These are phyloP conservation scores for Pseudanteris insignis DNA, from an alignment of 2,888 invertebrate genomes.

Conservation along the genomic window DNA sequence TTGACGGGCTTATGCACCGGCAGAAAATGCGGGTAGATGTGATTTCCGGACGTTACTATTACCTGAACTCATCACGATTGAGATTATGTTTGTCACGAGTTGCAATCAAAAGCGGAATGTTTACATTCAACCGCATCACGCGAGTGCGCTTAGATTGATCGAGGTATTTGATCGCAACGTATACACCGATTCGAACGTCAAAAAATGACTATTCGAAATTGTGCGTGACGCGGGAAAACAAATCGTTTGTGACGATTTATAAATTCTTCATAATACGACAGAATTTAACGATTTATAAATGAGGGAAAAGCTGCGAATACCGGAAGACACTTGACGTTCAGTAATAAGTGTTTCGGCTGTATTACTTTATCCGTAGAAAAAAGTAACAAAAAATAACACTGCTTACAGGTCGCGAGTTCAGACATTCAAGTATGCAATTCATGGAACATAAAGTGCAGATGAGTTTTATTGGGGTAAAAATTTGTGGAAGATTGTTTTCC, in stretches of 20 bases:
- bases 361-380: too few relatives aligned
- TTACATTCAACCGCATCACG: slow-evolving; percentile 28
- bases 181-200: not conserved
- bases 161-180: slow-evolving; percentile 10
- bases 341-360: too few relatives aligned
- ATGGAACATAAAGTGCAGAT: slow-evolving; percentile 10
- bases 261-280: too few relatives aligned
- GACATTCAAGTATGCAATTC: slow-evolving; percentile 5
- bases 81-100: slow-evolving; percentile 39
- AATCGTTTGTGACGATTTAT: too few relatives aligned
- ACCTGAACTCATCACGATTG: slow-evolving; percentile 34
- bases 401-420: not conserved
- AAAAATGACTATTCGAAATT: slow-evolving; percentile 1
- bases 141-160: slow-evolving; percentile 28
- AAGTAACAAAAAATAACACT: too few relatives aligned
- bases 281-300: too few relatives aligned
- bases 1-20: slow-evolving; percentile 21
- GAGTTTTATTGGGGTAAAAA: slow-evolving; percentile 26
- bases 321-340: too few relatives aligned
- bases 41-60: slow-evolving; percentile 38
- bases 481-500: slow-evolving; percentile 26
- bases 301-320: too few relatives aligned
- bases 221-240: not conserved
- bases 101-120: slow-evolving; percentile 40
- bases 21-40: slow-evolving; percentile 34